Evolutionary conservation across 1,140 invertebrate species (phyloP).

Genomic region (Drosophila repleta): DNA sequence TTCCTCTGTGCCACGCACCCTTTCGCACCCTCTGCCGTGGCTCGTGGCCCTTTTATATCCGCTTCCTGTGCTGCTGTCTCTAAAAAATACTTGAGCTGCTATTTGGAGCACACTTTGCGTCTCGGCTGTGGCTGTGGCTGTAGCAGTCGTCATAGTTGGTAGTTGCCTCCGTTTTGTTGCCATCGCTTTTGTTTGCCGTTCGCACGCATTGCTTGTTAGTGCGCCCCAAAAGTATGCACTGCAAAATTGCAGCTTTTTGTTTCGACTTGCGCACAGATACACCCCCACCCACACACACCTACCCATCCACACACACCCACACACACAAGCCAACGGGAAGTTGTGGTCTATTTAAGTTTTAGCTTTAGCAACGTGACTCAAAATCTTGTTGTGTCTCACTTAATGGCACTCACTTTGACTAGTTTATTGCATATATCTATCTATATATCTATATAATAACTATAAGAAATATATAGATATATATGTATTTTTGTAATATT

Average conservation of each 20-base stretch:
- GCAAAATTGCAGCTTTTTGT: constrained; percentile 59
- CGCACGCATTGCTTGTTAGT: constrained; percentile 71
- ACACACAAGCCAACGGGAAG: constrained; percentile 1
- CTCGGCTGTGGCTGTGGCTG: constrained; percentile 7
- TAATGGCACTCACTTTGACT: constrained; percentile 18
- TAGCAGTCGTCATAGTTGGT: constrained; percentile 24
- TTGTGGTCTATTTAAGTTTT: constrained; percentile 22
- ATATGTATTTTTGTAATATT: constrained; percentile 16
- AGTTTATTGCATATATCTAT: constrained; percentile 15
- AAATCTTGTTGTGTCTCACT: not conserved
- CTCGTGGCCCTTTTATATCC: constrained; percentile 31
- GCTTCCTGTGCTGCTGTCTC: constrained; percentile 57
- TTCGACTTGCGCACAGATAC: constrained; percentile 31
- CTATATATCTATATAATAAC: not conserved
- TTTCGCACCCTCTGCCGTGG: too few relatives aligned
- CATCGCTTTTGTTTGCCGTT: constrained; percentile 58
- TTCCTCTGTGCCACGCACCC: constrained; percentile 44
- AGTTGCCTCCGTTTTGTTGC: constrained; percentile 50
- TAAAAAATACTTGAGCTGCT: constrained; percentile 71
- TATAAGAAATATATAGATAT: not conserved
- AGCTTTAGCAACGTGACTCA: constrained; percentile 21
- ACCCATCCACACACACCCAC: not conserved
- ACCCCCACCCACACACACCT: not conserved
- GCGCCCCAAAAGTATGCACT: constrained; percentile 58
- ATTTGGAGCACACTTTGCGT: constrained; percentile 54